A percentile compares a stretch with the other conserved stretches of the same genome.
Evolutionary conservation across 2,113 vertebrate species (phyloP).

Genomic region (Mirounga angustirostris): DNA sequence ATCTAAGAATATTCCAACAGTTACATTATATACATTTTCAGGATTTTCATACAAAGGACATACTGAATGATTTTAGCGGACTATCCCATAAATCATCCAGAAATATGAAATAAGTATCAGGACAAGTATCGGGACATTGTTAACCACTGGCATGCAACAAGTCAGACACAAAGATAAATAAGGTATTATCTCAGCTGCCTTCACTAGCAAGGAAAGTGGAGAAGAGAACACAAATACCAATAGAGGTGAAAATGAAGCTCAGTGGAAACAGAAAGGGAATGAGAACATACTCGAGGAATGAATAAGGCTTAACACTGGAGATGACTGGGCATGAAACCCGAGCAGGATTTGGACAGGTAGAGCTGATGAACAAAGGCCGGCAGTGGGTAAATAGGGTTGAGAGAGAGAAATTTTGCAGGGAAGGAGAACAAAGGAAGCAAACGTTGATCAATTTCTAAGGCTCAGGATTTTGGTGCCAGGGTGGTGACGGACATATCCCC

Average conservation of each 20-base stretch:
- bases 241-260: neutral
- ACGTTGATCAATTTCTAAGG: neutral
- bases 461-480: neutral
- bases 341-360: neutral
- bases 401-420: neutral
- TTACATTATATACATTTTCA: neutral
- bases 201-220: neutral
- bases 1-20: neutral
- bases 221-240: neutral
- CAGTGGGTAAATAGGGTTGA: neutral
- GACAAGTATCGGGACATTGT: neutral
- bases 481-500: neutral
- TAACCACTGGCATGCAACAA: neutral
- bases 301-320: neutral
- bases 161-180: slow-evolving; percentile 42
- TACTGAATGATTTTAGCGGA: slow-evolving; percentile 16
- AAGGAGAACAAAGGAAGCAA: neutral
- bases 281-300: neutral
- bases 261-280: neutral
- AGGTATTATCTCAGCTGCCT: neutral
- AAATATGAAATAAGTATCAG: slow-evolving; percentile 17
- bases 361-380: neutral
- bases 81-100: slow-evolving; percentile 6
- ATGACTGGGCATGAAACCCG: neutral
- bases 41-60: neutral